Percentiles rank a stretch among this genome's conserved stretches.
Evolutionary conservation across 30 jellyfish, hydroid and myxozoan genomes (phyloP).

Genomic region (Turritopsis dohrnii): DNA sequence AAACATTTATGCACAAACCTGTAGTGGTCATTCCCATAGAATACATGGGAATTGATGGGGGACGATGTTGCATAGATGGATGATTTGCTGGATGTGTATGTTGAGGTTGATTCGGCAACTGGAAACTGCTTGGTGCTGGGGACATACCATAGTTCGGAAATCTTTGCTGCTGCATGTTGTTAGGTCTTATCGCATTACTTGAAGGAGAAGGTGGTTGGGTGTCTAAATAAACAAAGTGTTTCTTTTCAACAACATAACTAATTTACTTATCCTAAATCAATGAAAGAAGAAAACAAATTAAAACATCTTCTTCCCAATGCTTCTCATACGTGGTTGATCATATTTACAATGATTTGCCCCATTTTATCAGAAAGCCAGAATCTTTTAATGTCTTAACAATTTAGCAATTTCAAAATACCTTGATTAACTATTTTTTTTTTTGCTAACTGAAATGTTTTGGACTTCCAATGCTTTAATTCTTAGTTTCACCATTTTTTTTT

Average conservation of each 20-base stretch:
- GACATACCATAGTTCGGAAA: neutral
- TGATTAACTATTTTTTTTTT: too few species aligned
- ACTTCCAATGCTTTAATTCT: too few species aligned
- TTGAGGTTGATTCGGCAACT: neutral
- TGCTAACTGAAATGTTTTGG: too few species aligned
- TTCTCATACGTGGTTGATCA: too few species aligned
- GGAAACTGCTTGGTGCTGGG: neutral
- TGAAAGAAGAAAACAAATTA: neutral
- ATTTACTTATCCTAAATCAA: neutral
- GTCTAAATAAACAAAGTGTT: neutral
- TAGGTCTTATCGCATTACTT: neutral
- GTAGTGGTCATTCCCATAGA: neutral
- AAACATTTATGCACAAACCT: neutral
- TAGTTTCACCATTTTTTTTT: too few species aligned
- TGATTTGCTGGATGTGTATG: neutral
- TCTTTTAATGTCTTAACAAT: too few species aligned
- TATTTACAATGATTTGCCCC: too few species aligned
- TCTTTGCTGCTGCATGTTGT: neutral
- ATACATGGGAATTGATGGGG: neutral
- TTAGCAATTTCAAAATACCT: too few species aligned
- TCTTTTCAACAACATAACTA: too few species aligned
- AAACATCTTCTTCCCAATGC: neutral
- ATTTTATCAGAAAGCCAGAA: too few species aligned
- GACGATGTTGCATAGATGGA: neutral
- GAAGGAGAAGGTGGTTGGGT: neutral